Conservation (phyloP, 1,140 invertebrate genomes). For the Adoxophyes honmai region DNA sequence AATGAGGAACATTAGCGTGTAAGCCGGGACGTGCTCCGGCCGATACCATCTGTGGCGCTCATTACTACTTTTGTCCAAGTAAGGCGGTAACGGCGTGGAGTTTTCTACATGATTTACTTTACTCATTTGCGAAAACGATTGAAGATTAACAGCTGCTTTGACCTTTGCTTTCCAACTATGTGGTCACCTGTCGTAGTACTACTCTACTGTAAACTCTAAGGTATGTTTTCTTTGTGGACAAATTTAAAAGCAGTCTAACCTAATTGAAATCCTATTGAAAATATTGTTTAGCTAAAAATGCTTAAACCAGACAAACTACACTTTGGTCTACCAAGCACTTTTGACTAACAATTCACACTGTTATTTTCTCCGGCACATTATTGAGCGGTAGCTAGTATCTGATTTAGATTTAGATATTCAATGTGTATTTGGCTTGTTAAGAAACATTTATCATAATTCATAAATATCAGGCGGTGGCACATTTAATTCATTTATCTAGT, state of each 20-base stretch:
- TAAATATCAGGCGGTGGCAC: background rate
- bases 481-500: constrained; percentile 12
- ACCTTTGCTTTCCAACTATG: too few relatives aligned
- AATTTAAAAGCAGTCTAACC: too few relatives aligned
- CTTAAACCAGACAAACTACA: too few relatives aligned
- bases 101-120: constrained; percentile 36
- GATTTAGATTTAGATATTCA: background rate
- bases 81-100: constrained; percentile 30
- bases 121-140: constrained; percentile 33
- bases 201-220: too few relatives aligned
- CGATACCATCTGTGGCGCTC: constrained; percentile 39
- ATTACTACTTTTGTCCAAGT: constrained; percentile 45
- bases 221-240: too few relatives aligned
- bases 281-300: too few relatives aligned
- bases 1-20: constrained; percentile 49
- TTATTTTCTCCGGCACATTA: background rate
- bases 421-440: constrained; percentile 5
- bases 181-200: too few relatives aligned
- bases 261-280: too few relatives aligned
- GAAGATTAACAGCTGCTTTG: constrained; percentile 2
- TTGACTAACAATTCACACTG: too few relatives aligned
- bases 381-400: background rate
- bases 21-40: constrained; percentile 28
- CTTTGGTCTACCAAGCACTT: too few relatives aligned
- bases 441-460: constrained; percentile 1